Evolutionary conservation across 2,888 invertebrate species (phyloP).

Genomic region (Lepidochitona cinerea): DNA sequence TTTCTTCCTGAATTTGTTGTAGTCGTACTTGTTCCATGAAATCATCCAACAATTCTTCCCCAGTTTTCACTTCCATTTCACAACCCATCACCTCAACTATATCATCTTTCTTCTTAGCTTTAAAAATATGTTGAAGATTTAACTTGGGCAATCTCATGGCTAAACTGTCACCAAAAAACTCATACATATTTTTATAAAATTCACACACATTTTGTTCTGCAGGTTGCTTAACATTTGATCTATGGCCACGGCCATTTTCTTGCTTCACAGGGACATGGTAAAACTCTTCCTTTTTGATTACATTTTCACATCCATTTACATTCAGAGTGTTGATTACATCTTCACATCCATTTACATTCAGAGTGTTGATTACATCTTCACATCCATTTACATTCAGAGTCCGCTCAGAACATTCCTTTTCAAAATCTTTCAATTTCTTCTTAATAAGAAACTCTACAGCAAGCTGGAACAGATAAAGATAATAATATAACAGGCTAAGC

Average conservation of each 20-base stretch:
- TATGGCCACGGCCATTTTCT: neutral
- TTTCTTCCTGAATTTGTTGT: conserved; percentile 46
- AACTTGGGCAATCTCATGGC: conserved; percentile 54
- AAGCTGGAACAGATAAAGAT: conserved; percentile 41
- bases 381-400: neutral
- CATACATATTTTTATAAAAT: conserved; percentile 58
- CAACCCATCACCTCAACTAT: conserved; percentile 49
- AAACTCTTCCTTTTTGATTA: conserved; percentile 13
- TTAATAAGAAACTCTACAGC: conserved; percentile 51
- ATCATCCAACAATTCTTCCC: conserved; percentile 62
- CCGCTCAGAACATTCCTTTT: conserved; percentile 19
- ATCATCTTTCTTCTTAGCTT: conserved; percentile 38
- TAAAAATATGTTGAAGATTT: conserved; percentile 43
- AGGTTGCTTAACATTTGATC: too few species aligned
- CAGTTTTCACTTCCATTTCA: conserved; percentile 52
- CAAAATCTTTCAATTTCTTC: conserved; percentile 41
- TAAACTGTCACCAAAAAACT: conserved; percentile 68
- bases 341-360: neutral
- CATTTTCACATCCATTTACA: conserved; percentile 1
- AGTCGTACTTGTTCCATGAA: conserved; percentile 56
- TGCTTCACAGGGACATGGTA: neutral
- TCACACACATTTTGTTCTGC: conserved; percentile 12
- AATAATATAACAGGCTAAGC: too few species aligned
- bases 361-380: conserved; percentile 14
- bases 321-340: too few species aligned